phyloP scores from a whole-genome alignment of 2,888 invertebrate species.

The Nysson spinosus region DNA sequence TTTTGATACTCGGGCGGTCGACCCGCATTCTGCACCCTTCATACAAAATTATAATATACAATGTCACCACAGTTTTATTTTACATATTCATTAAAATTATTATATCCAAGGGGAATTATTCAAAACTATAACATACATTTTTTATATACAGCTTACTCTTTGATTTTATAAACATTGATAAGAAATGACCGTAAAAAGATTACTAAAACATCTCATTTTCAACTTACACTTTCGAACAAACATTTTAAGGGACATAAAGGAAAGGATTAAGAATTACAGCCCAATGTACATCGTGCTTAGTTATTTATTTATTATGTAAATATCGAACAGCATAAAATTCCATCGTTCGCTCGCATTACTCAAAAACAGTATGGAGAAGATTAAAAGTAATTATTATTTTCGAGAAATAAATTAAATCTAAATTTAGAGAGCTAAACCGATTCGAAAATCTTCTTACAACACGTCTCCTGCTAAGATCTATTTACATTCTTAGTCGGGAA shows the following conservation, averaged over 20 bases:
- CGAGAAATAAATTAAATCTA: conserved; percentile 29
- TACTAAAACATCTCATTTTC: no score
- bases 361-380: not conserved
- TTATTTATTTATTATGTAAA: conserved; percentile 20
- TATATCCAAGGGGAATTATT: no score
- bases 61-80: no score
- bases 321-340: conserved; percentile 17
- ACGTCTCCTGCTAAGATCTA: conserved; percentile 31
- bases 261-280: not conserved
- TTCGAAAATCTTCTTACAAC: conserved; percentile 1
- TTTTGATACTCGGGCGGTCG: no score
- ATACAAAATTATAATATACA: no score
- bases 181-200: no score
- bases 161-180: no score
- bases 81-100: no score
- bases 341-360: not conserved
- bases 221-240: no score
- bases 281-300: not conserved
- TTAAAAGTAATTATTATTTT: conserved; percentile 5
- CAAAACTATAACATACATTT: no score
- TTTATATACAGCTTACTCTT: no score
- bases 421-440: conserved; percentile 7
- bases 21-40: no score
- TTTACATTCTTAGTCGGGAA: conserved; percentile 32
- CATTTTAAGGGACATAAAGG: conserved; percentile 1